Percentiles rank a stretch among this genome's conserved stretches.
Conservation (phyloP, 2,888 invertebrate genomes). For the Xestia xanthographa region DNA sequence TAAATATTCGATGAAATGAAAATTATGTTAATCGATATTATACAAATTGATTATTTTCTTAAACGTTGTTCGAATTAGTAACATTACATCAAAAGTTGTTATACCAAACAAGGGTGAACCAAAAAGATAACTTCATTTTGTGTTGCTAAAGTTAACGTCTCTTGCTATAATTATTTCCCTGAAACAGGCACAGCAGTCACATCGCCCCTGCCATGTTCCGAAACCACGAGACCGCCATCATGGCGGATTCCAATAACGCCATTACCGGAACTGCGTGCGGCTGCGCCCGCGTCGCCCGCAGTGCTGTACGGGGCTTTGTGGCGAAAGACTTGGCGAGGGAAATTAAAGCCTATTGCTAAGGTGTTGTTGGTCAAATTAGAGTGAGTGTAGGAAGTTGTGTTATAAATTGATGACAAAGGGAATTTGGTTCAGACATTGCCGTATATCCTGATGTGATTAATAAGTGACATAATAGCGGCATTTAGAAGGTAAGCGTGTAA, state of each 20-base stretch:
- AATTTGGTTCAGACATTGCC: slow-evolving; percentile 39
- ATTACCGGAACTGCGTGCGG: slow-evolving; percentile 70
- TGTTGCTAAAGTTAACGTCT: neutral
- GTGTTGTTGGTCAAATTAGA: slow-evolving; percentile 2
- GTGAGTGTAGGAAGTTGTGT: slow-evolving; percentile 17
- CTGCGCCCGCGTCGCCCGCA: slow-evolving; percentile 55
- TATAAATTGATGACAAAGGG: slow-evolving; percentile 31
- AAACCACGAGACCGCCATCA: slow-evolving; percentile 73
- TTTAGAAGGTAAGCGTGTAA: neutral
- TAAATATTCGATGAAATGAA: too few species aligned
- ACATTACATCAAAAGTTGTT: too few species aligned
- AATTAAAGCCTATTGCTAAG: slow-evolving; percentile 21
- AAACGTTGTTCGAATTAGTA: too few species aligned
- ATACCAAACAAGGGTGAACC: too few species aligned
- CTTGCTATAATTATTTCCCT: slow-evolving; percentile 33
- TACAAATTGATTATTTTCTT: too few species aligned
- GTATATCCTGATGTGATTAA: slow-evolving; percentile 10
- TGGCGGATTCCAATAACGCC: slow-evolving; percentile 75
- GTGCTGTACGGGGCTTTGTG: slow-evolving; percentile 58
- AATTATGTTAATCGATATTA: too few species aligned
- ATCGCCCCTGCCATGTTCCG: slow-evolving; percentile 44
- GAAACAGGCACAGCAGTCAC: slow-evolving; percentile 31
- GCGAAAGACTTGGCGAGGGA: slow-evolving; percentile 18
- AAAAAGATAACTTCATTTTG: neutral
- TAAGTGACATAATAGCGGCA: slow-evolving; percentile 9